Evolutionary conservation across 2,888 invertebrate genomes (phyloP).

Genomic region (Drosophila kuntzei): DNA sequence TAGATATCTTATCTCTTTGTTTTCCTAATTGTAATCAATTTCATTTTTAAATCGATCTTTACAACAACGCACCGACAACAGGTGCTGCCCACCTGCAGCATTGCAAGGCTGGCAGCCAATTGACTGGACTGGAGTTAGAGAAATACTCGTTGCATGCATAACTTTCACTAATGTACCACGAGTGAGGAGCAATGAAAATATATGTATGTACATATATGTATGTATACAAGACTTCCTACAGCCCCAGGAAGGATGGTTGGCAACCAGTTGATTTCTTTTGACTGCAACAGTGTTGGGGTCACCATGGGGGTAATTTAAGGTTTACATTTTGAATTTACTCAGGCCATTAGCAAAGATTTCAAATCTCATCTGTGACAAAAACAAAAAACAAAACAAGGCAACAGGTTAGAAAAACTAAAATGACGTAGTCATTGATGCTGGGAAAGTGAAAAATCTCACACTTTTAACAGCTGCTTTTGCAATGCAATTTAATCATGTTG

Average conservation of each 20-base stretch:
- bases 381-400: constrained; percentile 1
- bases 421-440: constrained; percentile 48
- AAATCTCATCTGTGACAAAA: constrained; percentile 45
- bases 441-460: constrained; percentile 64
- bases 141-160: constrained; percentile 29
- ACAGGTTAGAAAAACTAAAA: constrained; percentile 21
- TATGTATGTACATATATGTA: no score
- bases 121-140: constrained; percentile 20
- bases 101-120: constrained; percentile 11
- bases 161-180: constrained; percentile 46
- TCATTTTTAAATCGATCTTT: constrained; percentile 51
- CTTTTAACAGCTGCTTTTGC: constrained; percentile 36
- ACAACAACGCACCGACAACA: constrained; percentile 42
- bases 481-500: constrained; percentile 48
- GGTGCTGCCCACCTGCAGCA: constrained; percentile 44
- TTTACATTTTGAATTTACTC: constrained; percentile 17
- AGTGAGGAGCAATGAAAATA: constrained; percentile 24
- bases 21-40: constrained; percentile 36
- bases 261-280: background rate
- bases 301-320: constrained; percentile 1
- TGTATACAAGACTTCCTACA: constrained; percentile 26
- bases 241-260: constrained; percentile 33
- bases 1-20: background rate
- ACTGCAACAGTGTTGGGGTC: constrained; percentile 11
- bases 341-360: constrained; percentile 46